Base-by-base conservation (phyloP, 2,888 invertebrate genomes). In the Syrphus vitripennis region DNA sequence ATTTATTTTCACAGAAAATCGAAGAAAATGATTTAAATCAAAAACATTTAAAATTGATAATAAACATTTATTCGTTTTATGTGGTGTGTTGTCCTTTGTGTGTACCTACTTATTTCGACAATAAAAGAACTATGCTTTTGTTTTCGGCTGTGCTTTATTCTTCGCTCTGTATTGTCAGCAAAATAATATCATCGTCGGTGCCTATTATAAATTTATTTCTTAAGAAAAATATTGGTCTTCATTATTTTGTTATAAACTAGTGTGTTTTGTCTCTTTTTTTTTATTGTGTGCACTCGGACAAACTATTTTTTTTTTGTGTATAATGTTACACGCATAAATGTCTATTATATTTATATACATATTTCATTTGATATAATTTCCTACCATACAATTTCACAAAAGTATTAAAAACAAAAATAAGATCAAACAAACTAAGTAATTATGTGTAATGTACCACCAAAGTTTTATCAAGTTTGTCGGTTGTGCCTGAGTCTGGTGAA, bases 381-480 rank as follows among this genome's bases (percentile, higher is more conserved):
- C 61, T 63, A 45, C 31, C 14, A 71, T 50, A 9, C 14, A 45
- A 61, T 50, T 61, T 45, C 24, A 69, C 24, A 74, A 71, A 70
- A 71, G 59, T 59, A 71, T 42, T 76, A 63, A 42, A 65, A 79
- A 50, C 12, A 16, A 42, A 34, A 65, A 76, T 65, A 84, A 84
- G 76, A 80, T 84, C 75, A 83, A 84, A 86, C 59, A 84, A 81
- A 84, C 76, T 80, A 80, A 86, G 71, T 86, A 95, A 96, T 95
- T 95, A 97, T 97, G 97, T 96, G 96, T 95, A 95, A 95, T 95
- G 96, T 97, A 95, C 97, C 97, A 95, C 95, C 95, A 95, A 97
- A 97, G 95, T 97, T 96, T 94, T 96, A 96, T 95, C 96, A 96
- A 95, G 95, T 97, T 94, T 97, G 97, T 96, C 96, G 97, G 94